Evolutionary conservation across 2,888 invertebrate species (phyloP).

Genomic region (Ashinkailepas kermadecensis): DNA sequence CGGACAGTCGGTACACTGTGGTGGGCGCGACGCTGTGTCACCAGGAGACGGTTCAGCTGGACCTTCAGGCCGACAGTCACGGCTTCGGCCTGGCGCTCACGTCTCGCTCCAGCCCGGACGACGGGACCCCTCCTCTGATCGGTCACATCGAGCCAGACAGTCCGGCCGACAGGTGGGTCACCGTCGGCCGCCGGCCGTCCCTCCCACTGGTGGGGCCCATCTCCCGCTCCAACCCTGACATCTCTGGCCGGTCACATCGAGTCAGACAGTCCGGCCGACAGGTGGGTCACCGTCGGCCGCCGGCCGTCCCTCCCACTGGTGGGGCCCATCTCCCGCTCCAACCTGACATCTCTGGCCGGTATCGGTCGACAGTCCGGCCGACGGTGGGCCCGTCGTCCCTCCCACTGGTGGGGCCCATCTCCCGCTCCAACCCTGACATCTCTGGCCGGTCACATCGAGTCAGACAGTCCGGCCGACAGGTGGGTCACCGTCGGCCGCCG

Average conservation of each 20-base stretch:
- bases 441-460: constrained; percentile 48
- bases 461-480: constrained; percentile 54
- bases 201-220: not conserved
- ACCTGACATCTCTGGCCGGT: constrained; percentile 41
- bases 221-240: too few relatives aligned
- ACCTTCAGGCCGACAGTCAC: constrained; percentile 47
- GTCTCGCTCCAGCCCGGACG: constrained; percentile 40
- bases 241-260: constrained; percentile 47
- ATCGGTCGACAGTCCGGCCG: constrained; percentile 53
- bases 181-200: not conserved
- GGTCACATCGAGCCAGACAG: constrained; percentile 49
- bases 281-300: constrained; percentile 40
- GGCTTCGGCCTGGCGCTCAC: constrained; percentile 50
- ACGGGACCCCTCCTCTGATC: constrained; percentile 44
- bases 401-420: too few relatives aligned
- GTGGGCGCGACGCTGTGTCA: constrained; percentile 45
- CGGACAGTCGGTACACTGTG: constrained; percentile 15
- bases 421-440: too few relatives aligned
- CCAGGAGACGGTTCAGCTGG: constrained; percentile 50
- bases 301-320: not conserved
- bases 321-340: too few relatives aligned
- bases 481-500: constrained; percentile 36
- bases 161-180: constrained; percentile 51
- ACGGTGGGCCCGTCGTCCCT: constrained; percentile 44
- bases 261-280: constrained; percentile 52